phyloP scores from a whole-genome alignment of 2,888 invertebrate species.

The Marronus borbonicus region DNA sequence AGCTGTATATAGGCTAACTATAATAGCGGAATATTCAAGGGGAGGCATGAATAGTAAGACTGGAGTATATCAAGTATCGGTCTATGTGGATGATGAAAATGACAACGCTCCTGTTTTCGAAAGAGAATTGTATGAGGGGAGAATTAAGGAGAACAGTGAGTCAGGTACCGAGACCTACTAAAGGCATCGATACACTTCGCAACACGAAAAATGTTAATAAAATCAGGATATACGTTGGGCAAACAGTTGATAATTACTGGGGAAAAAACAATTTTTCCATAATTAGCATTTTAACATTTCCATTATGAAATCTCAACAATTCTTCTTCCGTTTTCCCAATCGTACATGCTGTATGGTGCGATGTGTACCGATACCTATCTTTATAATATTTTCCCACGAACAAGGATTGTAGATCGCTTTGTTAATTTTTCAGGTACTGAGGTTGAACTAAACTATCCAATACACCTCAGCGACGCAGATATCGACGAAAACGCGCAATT shows the following conservation, averaged over 20 bases:
- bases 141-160: conserved; percentile 84
- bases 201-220: too few relatives aligned
- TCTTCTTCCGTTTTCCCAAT: too few relatives aligned
- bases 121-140: conserved; percentile 80
- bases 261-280: too few relatives aligned
- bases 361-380: too few relatives aligned
- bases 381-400: too few relatives aligned
- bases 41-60: conserved; percentile 79
- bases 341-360: too few relatives aligned
- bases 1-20: conserved; percentile 82
- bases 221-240: too few relatives aligned
- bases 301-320: too few relatives aligned
- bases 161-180: conserved; percentile 75
- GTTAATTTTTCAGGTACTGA: conserved; percentile 71
- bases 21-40: conserved; percentile 84
- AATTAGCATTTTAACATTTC: too few relatives aligned
- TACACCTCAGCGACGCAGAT: conserved; percentile 83
- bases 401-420: too few relatives aligned
- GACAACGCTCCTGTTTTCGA: conserved; percentile 90
- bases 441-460: conserved; percentile 78
- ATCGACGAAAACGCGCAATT: conserved; percentile 80
- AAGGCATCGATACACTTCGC: too few relatives aligned
- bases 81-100: conserved; percentile 89
- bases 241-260: too few relatives aligned
- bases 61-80: conserved; percentile 85